Conservation (phyloP, 2,113 vertebrate genomes). For the Eira barbara region DNA sequence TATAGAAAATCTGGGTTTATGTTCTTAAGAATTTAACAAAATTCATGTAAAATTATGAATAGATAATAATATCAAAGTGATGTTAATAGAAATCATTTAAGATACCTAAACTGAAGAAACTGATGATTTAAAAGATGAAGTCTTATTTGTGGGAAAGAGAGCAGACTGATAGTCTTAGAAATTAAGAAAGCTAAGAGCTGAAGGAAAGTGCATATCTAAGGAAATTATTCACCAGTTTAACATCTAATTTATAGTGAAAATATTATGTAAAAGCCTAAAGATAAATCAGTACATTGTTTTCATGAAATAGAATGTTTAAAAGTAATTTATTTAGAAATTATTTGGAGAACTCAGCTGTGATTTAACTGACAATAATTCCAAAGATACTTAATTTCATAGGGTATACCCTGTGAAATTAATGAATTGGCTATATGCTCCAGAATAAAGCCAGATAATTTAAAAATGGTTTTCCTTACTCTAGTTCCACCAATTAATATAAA, state of each 20-base stretch:
- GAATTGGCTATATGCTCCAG: neutral
- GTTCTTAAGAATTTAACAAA: constrained; percentile 4
- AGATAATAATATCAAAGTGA: neutral
- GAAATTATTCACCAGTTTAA: constrained; percentile 73
- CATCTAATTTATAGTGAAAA: constrained; percentile 72
- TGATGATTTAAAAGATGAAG: neutral
- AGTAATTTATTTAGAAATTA: constrained; percentile 18
- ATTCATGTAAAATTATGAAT: neutral
- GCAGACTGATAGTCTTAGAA: constrained; percentile 49
- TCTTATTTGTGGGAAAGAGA: constrained; percentile 61
- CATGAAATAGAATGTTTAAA: constrained; percentile 73
- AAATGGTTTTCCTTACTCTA: neutral
- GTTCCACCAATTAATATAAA: neutral
- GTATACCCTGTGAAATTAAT: neutral
- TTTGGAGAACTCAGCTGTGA: neutral
- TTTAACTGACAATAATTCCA: neutral
- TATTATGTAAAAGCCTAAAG: neutral
- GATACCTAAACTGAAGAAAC: constrained; percentile 44
- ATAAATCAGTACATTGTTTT: constrained; percentile 42
- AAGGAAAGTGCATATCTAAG: constrained; percentile 60
- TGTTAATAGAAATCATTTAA: constrained; percentile 32
- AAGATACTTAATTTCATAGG: neutral
- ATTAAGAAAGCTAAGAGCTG: constrained; percentile 75
- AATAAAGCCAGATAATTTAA: neutral
- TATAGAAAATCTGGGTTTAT: neutral